Evolutionary conservation across 2,888 invertebrate species (phyloP).

Genomic region (Caradrina kadenii): DNA sequence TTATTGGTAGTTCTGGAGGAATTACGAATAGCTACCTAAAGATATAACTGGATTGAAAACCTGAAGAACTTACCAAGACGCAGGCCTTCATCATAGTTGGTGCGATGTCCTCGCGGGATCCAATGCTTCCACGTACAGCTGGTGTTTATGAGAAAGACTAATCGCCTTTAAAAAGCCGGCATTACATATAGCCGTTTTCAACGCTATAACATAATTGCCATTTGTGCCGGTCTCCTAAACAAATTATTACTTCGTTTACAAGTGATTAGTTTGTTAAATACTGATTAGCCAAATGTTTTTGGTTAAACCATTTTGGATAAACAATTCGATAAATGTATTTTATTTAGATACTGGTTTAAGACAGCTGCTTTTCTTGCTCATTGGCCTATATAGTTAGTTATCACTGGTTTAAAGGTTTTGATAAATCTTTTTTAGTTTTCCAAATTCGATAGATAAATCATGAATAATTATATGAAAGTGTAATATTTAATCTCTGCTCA

Average conservation of each 20-base stretch:
- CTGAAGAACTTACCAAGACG: conserved; percentile 30
- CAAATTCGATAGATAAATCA: too few species aligned
- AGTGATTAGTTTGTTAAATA: conserved; percentile 46
- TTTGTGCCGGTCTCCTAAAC: conserved; percentile 38
- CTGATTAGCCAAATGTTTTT: conserved; percentile 45
- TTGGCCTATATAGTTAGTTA: background rate
- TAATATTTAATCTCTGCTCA: too few species aligned
- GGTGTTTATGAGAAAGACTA: conserved; percentile 22
- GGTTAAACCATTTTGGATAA: conserved; percentile 24
- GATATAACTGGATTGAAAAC: background rate
- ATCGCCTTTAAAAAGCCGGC: conserved; percentile 36
- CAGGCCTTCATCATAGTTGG: conserved; percentile 35
- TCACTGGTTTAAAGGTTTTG: too few species aligned
- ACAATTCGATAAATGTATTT: conserved; percentile 12
- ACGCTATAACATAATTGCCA: conserved; percentile 28
- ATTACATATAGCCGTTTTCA: conserved; percentile 39
- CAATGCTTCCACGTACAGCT: conserved; percentile 26
- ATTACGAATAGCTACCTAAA: background rate
- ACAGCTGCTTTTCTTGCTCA: background rate
- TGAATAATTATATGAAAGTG: too few species aligned
- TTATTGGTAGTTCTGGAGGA: too few species aligned
- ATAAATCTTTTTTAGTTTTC: too few species aligned
- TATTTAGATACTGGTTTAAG: conserved; percentile 5
- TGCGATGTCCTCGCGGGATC: conserved; percentile 21
- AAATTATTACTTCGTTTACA: conserved; percentile 45